These are phyloP conservation scores for Podarcis lilfordi DNA, from an alignment of 2,797 vertebrate genomes.

Conservation along the genomic window DNA sequence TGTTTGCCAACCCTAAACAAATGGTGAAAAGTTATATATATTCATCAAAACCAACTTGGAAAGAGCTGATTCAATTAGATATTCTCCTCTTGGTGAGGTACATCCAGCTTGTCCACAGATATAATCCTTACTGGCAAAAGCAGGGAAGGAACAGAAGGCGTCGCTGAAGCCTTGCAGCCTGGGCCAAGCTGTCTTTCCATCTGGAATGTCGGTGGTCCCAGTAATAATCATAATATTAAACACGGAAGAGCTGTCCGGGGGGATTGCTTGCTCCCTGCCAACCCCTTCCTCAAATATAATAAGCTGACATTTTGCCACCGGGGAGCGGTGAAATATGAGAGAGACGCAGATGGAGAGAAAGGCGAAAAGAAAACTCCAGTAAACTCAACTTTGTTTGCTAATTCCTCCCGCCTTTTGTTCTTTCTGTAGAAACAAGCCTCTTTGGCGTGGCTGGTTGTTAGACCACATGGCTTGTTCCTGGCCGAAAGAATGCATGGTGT, in stretches of 20 bases:
- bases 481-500: no score
- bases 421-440: not conserved
- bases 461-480: not conserved
- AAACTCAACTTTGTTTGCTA: not conserved
- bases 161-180: conserved; percentile 7
- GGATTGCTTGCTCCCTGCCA: conserved; percentile 27
- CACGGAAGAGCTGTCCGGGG: conserved; percentile 44
- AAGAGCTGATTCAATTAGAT: conserved; percentile 58
- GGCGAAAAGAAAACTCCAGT: not conserved
- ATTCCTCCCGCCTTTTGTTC: not conserved
- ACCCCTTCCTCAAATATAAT: conserved; percentile 14
- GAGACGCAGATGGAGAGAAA: conserved; percentile 44
- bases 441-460: accelerated
- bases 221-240: conserved; percentile 18
- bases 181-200: conserved; percentile 65
- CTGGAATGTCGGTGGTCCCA: conserved; percentile 53
- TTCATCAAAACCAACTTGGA: conserved; percentile 45
- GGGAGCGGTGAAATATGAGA: not conserved
- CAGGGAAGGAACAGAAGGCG: conserved; percentile 67
- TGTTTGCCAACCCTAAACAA: conserved; percentile 36
- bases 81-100: conserved; percentile 37
- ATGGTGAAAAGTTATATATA: conserved; percentile 27
- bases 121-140: conserved; percentile 63
- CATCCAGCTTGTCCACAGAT: conserved; percentile 51
- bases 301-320: not conserved